Percentiles rank a stretch among this genome's conserved stretches.
phyloP scores from a whole-genome alignment of 2,113 vertebrate genomes.

The Nibea albiflora region DNA sequence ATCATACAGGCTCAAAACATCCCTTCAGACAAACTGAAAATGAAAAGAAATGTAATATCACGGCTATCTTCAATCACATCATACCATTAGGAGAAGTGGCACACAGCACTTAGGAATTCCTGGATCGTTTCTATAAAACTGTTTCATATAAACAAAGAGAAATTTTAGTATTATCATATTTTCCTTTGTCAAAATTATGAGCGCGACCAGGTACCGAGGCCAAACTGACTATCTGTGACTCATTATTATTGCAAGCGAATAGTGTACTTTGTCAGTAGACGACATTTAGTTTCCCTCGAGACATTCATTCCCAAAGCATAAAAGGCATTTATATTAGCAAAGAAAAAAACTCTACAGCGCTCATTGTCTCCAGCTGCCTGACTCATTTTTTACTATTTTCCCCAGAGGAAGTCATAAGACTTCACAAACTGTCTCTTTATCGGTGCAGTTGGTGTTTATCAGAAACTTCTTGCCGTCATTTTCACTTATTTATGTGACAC shows the following conservation, averaged over 20 bases:
- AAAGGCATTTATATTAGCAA: conserved; percentile 62
- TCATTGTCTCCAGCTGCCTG: conserved; percentile 65
- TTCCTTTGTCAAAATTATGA: conserved; percentile 4
- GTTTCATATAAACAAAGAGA: not conserved
- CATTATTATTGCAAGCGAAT: conserved; percentile 42
- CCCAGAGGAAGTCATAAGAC: conserved; percentile 57
- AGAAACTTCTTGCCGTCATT: conserved; percentile 53
- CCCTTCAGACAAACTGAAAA: conserved; percentile 1
- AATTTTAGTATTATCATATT: not conserved
- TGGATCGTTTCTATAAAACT: not conserved
- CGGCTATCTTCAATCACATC: conserved; percentile 16
- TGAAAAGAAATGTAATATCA: conserved; percentile 1
- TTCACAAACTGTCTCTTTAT: conserved; percentile 60
- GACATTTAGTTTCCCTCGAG: conserved; percentile 44
- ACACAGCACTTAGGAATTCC: not conserved
- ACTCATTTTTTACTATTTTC: conserved; percentile 59
- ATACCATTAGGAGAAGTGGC: not conserved
- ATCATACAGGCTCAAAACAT: conserved; percentile 45
- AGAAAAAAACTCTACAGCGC: conserved; percentile 44
- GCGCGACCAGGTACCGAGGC: not conserved
- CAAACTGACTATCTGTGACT: conserved; percentile 28
- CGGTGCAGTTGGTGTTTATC: conserved; percentile 33
- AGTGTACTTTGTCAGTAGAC: conserved; percentile 57
- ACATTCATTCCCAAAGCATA: conserved; percentile 65
- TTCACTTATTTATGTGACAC: conserved; percentile 43